Evolutionary conservation across 2,888 invertebrate genomes (phyloP).

Genomic region (Athrips mouffetella): DNA sequence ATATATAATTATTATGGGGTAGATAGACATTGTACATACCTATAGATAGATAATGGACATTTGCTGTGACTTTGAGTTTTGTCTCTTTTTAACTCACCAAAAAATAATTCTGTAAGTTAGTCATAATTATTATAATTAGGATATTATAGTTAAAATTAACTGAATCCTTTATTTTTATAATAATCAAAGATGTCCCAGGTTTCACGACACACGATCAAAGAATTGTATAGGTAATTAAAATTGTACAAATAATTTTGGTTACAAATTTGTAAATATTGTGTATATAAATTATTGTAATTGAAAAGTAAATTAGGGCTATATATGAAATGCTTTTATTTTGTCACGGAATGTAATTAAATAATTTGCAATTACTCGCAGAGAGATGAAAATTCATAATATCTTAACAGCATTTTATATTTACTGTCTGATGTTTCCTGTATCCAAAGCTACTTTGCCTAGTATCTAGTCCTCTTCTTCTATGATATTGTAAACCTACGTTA

Average conservation of each 20-base stretch:
- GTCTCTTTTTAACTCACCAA: slow-evolving; percentile 27
- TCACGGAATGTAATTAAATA: not conserved
- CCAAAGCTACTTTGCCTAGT: slow-evolving; percentile 8
- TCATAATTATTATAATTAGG: slow-evolving; percentile 28
- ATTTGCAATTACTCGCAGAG: not conserved
- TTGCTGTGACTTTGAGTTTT: slow-evolving; percentile 63
- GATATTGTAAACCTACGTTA: slow-evolving; percentile 13
- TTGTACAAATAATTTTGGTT: slow-evolving; percentile 8
- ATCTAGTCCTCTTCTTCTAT: slow-evolving; percentile 15
- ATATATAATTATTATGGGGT: slow-evolving; percentile 25
- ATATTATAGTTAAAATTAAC: slow-evolving; percentile 17
- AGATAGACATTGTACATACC: slow-evolving; percentile 26
- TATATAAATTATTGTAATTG: too few species aligned
- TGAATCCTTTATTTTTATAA: slow-evolving; percentile 66
- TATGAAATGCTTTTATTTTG: not conserved
- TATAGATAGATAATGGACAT: slow-evolving; percentile 55
- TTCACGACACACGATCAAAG: slow-evolving; percentile 53
- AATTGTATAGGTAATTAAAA: slow-evolving; percentile 15
- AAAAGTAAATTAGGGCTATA: too few species aligned
- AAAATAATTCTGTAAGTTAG: slow-evolving; percentile 31
- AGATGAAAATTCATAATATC: not conserved
- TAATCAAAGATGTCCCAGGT: slow-evolving; percentile 49
- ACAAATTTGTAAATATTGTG: slow-evolving; percentile 5
- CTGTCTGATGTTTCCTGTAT: not conserved
- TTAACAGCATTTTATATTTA: not conserved